Evolutionary conservation across 2,113 vertebrate species (phyloP).

Genomic region (Myocastor coypus): DNA sequence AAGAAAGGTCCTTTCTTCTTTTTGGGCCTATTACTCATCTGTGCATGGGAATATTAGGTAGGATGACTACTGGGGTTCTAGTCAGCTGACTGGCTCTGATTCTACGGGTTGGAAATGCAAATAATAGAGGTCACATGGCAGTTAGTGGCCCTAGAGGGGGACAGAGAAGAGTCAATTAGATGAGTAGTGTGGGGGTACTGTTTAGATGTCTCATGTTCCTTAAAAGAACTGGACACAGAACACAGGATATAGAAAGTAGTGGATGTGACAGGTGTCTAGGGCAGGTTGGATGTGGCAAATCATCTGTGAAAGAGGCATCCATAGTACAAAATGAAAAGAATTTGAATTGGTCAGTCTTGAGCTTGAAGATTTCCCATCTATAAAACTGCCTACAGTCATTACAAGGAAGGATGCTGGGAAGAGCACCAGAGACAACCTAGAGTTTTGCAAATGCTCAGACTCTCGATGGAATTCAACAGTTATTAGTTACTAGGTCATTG

Average conservation of each 20-base stretch:
- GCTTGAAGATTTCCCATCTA: background rate
- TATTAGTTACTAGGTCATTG: background rate
- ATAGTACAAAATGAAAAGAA: background rate
- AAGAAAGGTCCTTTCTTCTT: background rate
- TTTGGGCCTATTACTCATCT: background rate
- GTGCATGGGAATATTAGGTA: background rate
- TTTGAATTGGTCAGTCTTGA: background rate
- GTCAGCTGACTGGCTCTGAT: background rate
- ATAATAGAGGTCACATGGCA: background rate
- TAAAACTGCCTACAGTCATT: background rate
- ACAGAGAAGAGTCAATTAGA: background rate
- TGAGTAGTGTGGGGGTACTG: background rate
- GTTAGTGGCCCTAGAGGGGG: background rate
- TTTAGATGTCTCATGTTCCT: background rate
- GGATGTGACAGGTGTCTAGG: rapidly evolving
- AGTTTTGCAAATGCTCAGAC: background rate
- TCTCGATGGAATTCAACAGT: background rate
- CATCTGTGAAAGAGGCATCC: background rate
- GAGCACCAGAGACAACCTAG: background rate
- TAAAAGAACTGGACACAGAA: background rate
- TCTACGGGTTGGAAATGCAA: background rate
- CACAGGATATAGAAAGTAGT: background rate
- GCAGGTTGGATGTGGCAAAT: background rate
- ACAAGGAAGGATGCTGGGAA: background rate
- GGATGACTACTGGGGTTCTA: background rate